Evolutionary conservation across 2,888 invertebrate genomes (phyloP).

Genomic region (Metalampra italica): DNA sequence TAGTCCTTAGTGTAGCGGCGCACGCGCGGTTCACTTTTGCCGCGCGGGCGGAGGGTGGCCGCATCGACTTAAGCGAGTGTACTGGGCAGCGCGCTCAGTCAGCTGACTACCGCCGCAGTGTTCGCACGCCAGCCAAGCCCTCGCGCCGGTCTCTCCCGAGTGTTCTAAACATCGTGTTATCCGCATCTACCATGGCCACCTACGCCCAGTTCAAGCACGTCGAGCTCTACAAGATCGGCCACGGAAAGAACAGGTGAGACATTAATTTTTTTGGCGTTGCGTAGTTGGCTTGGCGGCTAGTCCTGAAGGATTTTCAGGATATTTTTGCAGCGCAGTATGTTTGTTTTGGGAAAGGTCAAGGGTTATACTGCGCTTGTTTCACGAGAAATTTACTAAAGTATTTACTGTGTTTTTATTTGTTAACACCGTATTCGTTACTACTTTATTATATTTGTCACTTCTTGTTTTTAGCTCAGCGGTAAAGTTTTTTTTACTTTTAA

Average conservation of each 20-base stretch:
- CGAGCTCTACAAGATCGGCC: conserved; percentile 95
- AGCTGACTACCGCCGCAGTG: conserved; percentile 62
- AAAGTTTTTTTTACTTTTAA: background rate
- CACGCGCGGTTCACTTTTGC: conserved; percentile 56
- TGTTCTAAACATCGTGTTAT: conserved; percentile 24
- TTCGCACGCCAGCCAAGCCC: conserved; percentile 36
- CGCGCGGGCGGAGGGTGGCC: conserved; percentile 70
- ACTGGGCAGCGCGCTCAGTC: conserved; percentile 69
- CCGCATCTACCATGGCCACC: conserved; percentile 84
- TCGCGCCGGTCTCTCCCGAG: conserved; percentile 25
- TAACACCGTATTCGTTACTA: background rate
- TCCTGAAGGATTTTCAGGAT: conserved; percentile 20
- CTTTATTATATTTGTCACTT: background rate
- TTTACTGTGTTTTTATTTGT: background rate
- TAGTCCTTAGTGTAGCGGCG: conserved; percentile 27
- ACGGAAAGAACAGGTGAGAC: conserved; percentile 92
- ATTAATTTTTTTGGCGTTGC: conserved; percentile 25
- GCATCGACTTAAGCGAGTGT: conserved; percentile 73
- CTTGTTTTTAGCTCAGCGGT: background rate
- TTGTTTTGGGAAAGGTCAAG: conserved; percentile 35
- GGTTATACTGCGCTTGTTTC: conserved; percentile 6
- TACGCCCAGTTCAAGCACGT: conserved; percentile 96
- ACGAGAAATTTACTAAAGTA: background rate
- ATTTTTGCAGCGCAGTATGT: conserved; percentile 18
- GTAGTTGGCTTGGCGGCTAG: conserved; percentile 42